Base-by-base conservation (phyloP, 1,140 invertebrate genomes). In the Trialeurodes vaporariorum region DNA sequence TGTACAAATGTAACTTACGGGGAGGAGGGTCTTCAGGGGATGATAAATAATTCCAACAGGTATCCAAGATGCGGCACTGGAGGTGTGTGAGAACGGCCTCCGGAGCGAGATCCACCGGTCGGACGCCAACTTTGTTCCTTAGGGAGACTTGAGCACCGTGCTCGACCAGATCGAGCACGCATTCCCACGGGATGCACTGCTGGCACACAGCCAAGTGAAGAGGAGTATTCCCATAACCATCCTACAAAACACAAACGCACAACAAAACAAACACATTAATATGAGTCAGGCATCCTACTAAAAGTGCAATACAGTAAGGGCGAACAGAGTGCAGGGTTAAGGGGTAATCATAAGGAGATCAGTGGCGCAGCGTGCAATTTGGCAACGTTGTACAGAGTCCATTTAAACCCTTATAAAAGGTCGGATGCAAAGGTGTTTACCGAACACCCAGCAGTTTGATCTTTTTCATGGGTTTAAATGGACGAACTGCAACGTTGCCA, bases 131-230 rank as follows among this genome's bases (percentile, higher is more conserved):
- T 11, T 77, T 74, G 73, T 84, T 84, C 17, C 70, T 71, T 12
- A 77, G 64, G 26, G 76, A 73, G 27, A 84, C 79, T 70, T 79
- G 76, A 9, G 79, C 82, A 34, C 83, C 83, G 64, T 77, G 76
- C 71, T 83, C 80, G 65, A 85, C 71, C 64, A 86, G 75, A 68
- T 81, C 75, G 22, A 80, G 74, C 24, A 83, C 79, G 68, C 81
- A 82, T 59, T 83, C 79, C 77, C 79, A 79, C 23, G 80, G 79
- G 24, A 82, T 79, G 59, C 76, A 77, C 17, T 79, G 76, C 71
- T 82, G 80, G 64, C 79, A 78, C 22, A 81, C 79, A 34, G 80
- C 81, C 27, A 85, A 71, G 72, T 85, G 84, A 0, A 85, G 77
- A 0, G 83, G 82, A 2, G 83, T 83, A 72, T 82, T 82, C 21